A percentile compares a stretch with the other conserved stretches of the same genome.
phyloP scores from a whole-genome alignment of 2,888 invertebrate genomes.

The Phanerotoma sp. region DNA sequence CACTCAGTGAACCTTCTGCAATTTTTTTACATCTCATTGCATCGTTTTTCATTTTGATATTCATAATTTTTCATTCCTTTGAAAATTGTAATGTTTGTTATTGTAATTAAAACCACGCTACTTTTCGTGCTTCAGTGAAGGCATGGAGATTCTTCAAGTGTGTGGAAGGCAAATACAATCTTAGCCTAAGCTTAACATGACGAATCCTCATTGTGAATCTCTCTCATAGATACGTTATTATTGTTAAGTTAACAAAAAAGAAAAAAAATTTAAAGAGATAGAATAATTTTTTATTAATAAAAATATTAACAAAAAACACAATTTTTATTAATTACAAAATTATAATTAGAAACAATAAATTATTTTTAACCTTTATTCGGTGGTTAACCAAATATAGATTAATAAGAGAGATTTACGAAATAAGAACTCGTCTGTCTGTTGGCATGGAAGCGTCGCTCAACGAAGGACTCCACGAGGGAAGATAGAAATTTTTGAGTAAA shows the following conservation, averaged over 20 bases:
- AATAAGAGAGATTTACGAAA: constrained; percentile 46
- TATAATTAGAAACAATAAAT: neutral
- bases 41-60: too few species aligned
- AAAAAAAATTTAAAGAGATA: too few species aligned
- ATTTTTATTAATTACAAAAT: too few species aligned
- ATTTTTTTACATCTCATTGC: too few species aligned
- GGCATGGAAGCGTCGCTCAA: constrained; percentile 57
- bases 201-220: constrained; percentile 52
- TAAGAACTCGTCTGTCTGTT: constrained; percentile 53
- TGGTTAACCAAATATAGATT: neutral
- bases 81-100: neutral
- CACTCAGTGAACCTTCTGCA: too few species aligned
- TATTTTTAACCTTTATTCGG: neutral
- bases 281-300: too few species aligned
- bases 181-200: constrained; percentile 55
- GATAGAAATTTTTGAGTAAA: neutral
- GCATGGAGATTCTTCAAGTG: constrained; percentile 38
- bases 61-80: too few species aligned
- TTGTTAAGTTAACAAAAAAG: too few species aligned
- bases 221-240: too few species aligned
- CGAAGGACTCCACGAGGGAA: constrained; percentile 53
- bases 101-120: neutral
- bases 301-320: too few species aligned
- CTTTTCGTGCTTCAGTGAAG: constrained; percentile 29
- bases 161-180: constrained; percentile 54